Conservation (phyloP, 2,797 vertebrate genomes). For the Ceryle rudis region DNA sequence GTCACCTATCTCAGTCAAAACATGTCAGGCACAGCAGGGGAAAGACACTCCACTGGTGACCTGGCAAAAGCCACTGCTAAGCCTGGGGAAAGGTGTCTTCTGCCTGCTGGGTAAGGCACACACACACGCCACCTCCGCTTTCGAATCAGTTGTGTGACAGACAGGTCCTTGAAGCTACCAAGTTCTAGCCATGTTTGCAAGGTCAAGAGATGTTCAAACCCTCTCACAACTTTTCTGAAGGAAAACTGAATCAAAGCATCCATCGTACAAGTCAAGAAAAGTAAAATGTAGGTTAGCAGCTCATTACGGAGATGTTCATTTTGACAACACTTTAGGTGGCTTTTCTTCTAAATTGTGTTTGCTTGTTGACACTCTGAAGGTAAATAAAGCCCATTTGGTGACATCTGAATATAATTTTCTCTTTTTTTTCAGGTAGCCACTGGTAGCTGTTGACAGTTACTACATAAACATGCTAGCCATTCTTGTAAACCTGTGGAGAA, state of each 20-base stretch:
- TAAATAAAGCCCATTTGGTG: not conserved
- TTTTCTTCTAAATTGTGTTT: not conserved
- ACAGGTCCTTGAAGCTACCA: not conserved
- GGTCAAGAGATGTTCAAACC: not conserved
- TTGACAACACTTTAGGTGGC: not conserved
- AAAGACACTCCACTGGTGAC: not conserved
- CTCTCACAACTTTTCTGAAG: not conserved
- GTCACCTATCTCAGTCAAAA: not conserved
- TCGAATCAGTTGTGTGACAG: not conserved
- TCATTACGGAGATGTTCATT: not conserved
- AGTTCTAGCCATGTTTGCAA: not conserved
- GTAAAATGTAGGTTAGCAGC: not conserved
- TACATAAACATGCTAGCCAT: not conserved
- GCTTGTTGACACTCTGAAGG: not conserved
- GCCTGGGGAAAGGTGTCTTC: not conserved
- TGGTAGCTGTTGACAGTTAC: not conserved
- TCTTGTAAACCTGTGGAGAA: not conserved
- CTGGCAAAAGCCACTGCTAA: not conserved
- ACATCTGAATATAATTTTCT: not conserved
- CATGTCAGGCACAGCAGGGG: not conserved
- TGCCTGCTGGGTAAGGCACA: not conserved
- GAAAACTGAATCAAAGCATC: not conserved
- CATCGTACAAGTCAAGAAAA: not conserved
- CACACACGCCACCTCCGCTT: not conserved
- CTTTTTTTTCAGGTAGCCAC: not conserved